phyloP scores from a whole-genome alignment of 2,888 invertebrate genomes.

The Himalopsyche anomala region DNA sequence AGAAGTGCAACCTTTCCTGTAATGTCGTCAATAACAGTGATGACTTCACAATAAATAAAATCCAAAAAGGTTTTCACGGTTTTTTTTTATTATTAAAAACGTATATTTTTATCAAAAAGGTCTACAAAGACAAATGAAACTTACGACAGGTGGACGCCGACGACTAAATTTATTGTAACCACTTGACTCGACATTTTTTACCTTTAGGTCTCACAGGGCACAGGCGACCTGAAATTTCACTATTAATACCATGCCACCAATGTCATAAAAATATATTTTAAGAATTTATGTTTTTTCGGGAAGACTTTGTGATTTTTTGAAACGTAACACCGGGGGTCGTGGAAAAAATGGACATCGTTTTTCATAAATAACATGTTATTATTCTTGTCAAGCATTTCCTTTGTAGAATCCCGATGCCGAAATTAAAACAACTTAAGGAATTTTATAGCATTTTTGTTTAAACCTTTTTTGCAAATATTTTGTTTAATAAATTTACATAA shows the following conservation, averaged over 20 bases:
- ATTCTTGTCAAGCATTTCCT: not conserved
- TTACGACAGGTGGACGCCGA: slow-evolving; percentile 52
- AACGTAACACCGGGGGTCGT: slow-evolving; percentile 57
- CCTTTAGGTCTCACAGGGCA: slow-evolving; percentile 29
- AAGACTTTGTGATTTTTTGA: slow-evolving; percentile 41
- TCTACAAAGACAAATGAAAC: slow-evolving; percentile 34
- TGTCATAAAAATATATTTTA: slow-evolving; percentile 20
- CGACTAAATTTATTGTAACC: slow-evolving; percentile 51
- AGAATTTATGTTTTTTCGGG: not conserved
- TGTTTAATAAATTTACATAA: too few species aligned
- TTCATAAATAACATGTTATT: slow-evolving; percentile 38
- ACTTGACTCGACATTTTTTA: slow-evolving; percentile 50
- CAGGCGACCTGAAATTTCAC: slow-evolving; percentile 29
- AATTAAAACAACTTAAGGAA: not conserved
- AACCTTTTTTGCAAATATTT: too few species aligned
- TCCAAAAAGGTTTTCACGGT: not conserved
- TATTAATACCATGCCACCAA: slow-evolving; percentile 35
- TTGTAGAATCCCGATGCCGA: not conserved
- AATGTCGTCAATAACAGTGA: slow-evolving; percentile 38
- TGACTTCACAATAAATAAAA: slow-evolving; percentile 30
- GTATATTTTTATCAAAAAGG: slow-evolving; percentile 38
- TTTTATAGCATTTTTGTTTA: too few species aligned
- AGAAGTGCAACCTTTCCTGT: slow-evolving; percentile 27
- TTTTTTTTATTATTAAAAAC: slow-evolving; percentile 39
- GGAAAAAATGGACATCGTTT: not conserved